phyloP scores from a whole-genome alignment of 2,888 invertebrate genomes.

The Flabesymbios commensalis region DNA sequence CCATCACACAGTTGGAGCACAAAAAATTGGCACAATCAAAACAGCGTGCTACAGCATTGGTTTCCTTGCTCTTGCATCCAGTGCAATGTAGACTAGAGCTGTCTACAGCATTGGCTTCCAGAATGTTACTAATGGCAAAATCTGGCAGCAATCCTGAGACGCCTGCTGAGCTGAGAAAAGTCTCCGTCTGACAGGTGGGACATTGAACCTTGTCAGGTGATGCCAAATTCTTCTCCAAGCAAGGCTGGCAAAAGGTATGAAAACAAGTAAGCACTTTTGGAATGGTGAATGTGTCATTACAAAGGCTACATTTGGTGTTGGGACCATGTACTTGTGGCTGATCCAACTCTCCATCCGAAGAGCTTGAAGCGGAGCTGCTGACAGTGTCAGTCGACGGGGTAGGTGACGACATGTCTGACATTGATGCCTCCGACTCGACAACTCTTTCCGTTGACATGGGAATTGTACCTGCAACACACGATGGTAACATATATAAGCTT shows the following conservation, averaged over 20 bases:
- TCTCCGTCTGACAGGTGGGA: slow-evolving; percentile 68
- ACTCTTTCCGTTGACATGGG: too few species aligned
- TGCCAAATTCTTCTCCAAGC: slow-evolving; percentile 71
- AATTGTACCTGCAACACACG: too few species aligned
- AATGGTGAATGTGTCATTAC: slow-evolving; percentile 71
- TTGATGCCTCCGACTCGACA: not conserved
- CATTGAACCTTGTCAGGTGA: slow-evolving; percentile 76
- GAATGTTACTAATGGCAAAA: slow-evolving; percentile 66
- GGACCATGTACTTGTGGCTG: not conserved
- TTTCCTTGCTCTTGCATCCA: slow-evolving; percentile 93
- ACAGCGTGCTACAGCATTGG: slow-evolving; percentile 92
- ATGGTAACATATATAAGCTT: too few species aligned
- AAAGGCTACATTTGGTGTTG: slow-evolving; percentile 68
- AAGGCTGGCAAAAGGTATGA: slow-evolving; percentile 82
- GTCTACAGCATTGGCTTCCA: slow-evolving; percentile 58
- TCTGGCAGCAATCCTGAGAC: slow-evolving; percentile 73
- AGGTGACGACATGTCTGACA: slow-evolving; percentile 49
- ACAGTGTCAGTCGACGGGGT: slow-evolving; percentile 47
- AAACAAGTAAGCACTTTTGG: slow-evolving; percentile 59
- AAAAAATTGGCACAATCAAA: slow-evolving; percentile 95
- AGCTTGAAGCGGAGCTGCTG: slow-evolving; percentile 41
- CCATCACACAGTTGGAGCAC: slow-evolving; percentile 97
- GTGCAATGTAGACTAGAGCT: slow-evolving; percentile 71
- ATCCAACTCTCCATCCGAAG: slow-evolving; percentile 41
- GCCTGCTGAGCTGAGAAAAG: slow-evolving; percentile 61